phyloP scores from a whole-genome alignment of 1,140 invertebrate genomes.

The Streblospio benedicti region DNA sequence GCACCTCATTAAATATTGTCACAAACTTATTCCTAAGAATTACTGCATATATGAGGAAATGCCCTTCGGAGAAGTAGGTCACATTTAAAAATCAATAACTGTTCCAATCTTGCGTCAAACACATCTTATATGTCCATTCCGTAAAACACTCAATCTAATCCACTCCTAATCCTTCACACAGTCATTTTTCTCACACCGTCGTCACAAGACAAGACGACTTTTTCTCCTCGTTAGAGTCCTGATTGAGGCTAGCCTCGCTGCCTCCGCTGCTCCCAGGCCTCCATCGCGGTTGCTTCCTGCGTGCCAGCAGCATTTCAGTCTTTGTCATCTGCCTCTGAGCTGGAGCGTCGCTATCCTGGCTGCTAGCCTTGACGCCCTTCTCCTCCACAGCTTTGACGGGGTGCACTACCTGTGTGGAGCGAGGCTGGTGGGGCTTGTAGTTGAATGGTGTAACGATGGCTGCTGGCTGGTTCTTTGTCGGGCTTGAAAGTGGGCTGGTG shows the following conservation, averaged over 20 bases:
- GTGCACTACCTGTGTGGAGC: not conserved
- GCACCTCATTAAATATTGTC: no score
- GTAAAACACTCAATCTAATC: no score
- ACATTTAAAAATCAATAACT: no score
- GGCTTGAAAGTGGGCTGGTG: slow-evolving; percentile 27
- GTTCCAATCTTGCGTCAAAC: no score
- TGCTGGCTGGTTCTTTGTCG: slow-evolving; percentile 32
- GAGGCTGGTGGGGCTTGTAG: slow-evolving; percentile 44
- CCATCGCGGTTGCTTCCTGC: slow-evolving; percentile 26
- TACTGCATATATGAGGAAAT: no score
- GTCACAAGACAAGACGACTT: slow-evolving; percentile 20
- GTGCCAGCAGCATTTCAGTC: slow-evolving; percentile 44
- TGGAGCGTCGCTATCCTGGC: slow-evolving; percentile 5
- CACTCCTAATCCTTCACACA: slow-evolving; percentile 14
- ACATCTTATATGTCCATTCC: no score
- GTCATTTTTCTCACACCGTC: slow-evolving; percentile 20
- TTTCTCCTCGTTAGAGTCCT: slow-evolving; percentile 14
- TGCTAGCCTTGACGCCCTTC: slow-evolving; percentile 1
- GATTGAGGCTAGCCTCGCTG: slow-evolving; percentile 5
- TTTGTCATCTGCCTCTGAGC: slow-evolving; percentile 33
- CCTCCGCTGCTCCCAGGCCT: slow-evolving; percentile 22
- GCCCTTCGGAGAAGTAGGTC: no score
- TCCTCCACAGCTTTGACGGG: slow-evolving; percentile 2
- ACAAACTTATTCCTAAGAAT: no score
- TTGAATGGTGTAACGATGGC: slow-evolving; percentile 53